Evolutionary conservation across 1,140 invertebrate species (phyloP).

Genomic region (Pseudoatta argentina): DNA sequence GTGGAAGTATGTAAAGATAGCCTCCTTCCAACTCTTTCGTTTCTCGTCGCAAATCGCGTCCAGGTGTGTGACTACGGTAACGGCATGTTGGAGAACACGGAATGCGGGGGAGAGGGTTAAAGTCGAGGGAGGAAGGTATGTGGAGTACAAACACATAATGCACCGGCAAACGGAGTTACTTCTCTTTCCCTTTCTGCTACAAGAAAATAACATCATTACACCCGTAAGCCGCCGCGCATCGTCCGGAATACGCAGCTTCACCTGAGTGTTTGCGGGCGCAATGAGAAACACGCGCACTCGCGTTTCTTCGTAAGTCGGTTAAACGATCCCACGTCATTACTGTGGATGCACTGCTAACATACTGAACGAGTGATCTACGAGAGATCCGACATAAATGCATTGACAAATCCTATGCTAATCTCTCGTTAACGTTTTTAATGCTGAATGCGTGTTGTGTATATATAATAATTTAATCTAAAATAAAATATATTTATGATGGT

Average conservation of each 20-base stretch:
- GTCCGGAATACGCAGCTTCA: conserved; percentile 20
- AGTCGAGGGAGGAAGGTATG: conserved; percentile 72
- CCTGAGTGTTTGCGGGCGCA: background rate
- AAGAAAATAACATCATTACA: conserved; percentile 84
- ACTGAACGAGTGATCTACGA: conserved; percentile 21
- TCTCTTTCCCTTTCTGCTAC: conserved; percentile 48
- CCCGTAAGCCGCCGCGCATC: conserved; percentile 61
- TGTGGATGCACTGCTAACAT: conserved; percentile 42
- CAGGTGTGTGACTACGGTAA: conserved; percentile 76
- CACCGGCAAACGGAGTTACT: conserved; percentile 69
- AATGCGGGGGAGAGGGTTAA: conserved; percentile 73
- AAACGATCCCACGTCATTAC: conserved; percentile 38
- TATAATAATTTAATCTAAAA: too few species aligned
- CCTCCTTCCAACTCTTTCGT: background rate
- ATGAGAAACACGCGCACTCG: conserved; percentile 35
- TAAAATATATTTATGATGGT: background rate
- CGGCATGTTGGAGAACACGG: conserved; percentile 72
- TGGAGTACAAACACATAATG: conserved; percentile 72
- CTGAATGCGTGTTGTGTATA: too few species aligned
- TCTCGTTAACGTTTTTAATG: background rate
- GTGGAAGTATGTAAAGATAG: conserved; percentile 68
- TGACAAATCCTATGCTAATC: background rate
- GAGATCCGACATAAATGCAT: background rate
- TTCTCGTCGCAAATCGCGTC: conserved; percentile 64
- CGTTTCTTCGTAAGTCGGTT: conserved; percentile 48